Base-by-base conservation (phyloP, 2,888 invertebrate genomes). In the Eupeodes luniger region DNA sequence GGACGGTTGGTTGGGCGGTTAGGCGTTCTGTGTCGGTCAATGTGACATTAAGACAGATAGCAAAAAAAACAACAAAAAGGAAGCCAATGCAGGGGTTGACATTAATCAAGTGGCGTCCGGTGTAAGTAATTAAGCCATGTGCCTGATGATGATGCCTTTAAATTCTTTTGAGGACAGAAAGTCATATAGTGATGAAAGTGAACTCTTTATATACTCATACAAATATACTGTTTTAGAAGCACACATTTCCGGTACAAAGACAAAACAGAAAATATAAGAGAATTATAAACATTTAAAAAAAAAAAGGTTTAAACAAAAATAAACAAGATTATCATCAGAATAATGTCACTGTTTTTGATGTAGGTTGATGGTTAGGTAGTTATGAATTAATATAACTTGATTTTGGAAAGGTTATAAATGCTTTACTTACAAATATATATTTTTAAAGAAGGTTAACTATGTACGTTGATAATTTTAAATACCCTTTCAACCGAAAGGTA, bases 71-170 rank as follows among this genome's bases (percentile, higher is more conserved):
- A 49, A 14, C 7, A 51, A 64, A 84, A 70, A 85, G 85, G 78
- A 74, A 74, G 78, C 44, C 57, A 69, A 77, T 70, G 62, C 83
- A 79, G 69, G 70, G 78, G 82, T 75, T 79, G 83, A 79, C 79
- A 86, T 86, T 86, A 86, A 86, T 83, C 81, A 78, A 81, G 81
- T 81, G 81, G 85, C 85, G 81, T 85, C 85, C 85, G 81, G 85
- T 85, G 81, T 85, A 81, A 78, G 81, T 81, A 85, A 85, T 85
- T 85, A 85, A 85, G 61, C 72, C 77, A 74, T 74, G 81, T 78
- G 72, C 47, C 40, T 64, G 72, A 64, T 40, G 44, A 27, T 66
- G 77, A 19, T 80, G 44, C 72, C 49, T 76, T 51, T 47, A 67
- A 61, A 62, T 76, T 69, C 61, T 57, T 80, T 84, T 75, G 82